phyloP scores from a whole-genome alignment of 2,113 vertebrate genomes.

The Pterophyllum scalare region DNA sequence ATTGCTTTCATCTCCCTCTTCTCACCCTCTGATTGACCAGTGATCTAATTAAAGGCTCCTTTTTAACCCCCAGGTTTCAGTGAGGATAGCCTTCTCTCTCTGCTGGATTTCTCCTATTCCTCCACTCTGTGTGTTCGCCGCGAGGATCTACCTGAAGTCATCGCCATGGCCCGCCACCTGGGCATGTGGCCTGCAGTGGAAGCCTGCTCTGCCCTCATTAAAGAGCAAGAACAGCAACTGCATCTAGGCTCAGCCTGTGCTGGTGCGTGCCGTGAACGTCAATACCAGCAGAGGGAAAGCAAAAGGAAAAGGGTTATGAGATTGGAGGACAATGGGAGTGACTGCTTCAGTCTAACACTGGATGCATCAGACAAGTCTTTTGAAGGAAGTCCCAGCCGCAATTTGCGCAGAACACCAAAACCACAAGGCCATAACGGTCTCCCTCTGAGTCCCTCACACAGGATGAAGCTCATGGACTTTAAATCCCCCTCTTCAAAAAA shows the following conservation, averaged over 20 bases:
- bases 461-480: slow-evolving; percentile 86
- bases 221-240: slow-evolving; percentile 68
- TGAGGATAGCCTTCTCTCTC: slow-evolving; percentile 81
- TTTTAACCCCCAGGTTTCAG: slow-evolving; percentile 76
- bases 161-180: slow-evolving; percentile 83
- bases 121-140: slow-evolving; percentile 80
- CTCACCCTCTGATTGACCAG: slow-evolving; percentile 25
- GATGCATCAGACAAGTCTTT: slow-evolving; percentile 52
- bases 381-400: slow-evolving; percentile 51
- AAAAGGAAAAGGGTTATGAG: slow-evolving; percentile 36
- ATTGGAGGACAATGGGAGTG: neutral
- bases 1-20: slow-evolving; percentile 37
- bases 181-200: slow-evolving; percentile 86
- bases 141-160: slow-evolving; percentile 81
- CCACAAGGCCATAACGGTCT: slow-evolving; percentile 57
- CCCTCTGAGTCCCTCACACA: slow-evolving; percentile 76
- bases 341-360: slow-evolving; percentile 35
- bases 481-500: slow-evolving; percentile 83
- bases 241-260: slow-evolving; percentile 29
- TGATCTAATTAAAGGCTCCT: slow-evolving; percentile 28
- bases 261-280: slow-evolving; percentile 29
- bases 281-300: slow-evolving; percentile 38
- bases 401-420: slow-evolving; percentile 37
- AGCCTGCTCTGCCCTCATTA: slow-evolving; percentile 81
- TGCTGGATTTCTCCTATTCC: slow-evolving; percentile 86